Base-by-base conservation (phyloP, 1,140 invertebrate species). In the Gonioctena quinquepunctata region DNA sequence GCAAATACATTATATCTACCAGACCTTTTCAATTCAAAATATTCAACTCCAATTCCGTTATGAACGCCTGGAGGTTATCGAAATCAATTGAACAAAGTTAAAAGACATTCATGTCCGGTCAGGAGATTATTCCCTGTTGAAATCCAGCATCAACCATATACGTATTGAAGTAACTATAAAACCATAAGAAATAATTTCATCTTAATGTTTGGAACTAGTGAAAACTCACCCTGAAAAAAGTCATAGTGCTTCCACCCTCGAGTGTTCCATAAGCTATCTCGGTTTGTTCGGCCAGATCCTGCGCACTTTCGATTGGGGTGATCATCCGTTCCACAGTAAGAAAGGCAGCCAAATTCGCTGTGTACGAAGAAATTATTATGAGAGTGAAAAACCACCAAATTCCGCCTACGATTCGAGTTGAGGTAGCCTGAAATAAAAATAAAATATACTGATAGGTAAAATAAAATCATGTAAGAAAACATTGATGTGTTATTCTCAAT, bases 321-420 rank as follows among this genome's bases (percentile, higher is more conserved):
- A 96, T 96, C 89, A 97, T 98, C 61, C 95, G 87, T 84, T 97
- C 96, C 6, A 99, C 97, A 0, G 97, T 99, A 11, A 99, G 87
- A 83, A 99, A 99, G 2, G 97, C 97, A 0, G 93, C 93, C 71
- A 99, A 85, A 86, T 99, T 99, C 8, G 97, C 97, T 1, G 97
- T 99, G 83, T 98, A 98, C 18, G 96, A 97, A 0, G 96, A 97
- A 68, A 99, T 96, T 79, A 99, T 97, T 80, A 99, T 99, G 16
- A 99, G 88, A 0, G 97, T 99, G 85, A 99, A 99, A 84, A 99
- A 98, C 96, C 97, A 99, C 97, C 97, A 99, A 71, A 98, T 97
- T 4, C 94, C 94, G 8, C 95, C 94, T 11, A 98, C 94, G 76
- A 97, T 95, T 69, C 96, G 86, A 2, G 96, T 97, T 2, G 95